Evolutionary conservation across 1,140 invertebrate genomes (phyloP).

Genomic region (Acromyrmex heyeri): DNA sequence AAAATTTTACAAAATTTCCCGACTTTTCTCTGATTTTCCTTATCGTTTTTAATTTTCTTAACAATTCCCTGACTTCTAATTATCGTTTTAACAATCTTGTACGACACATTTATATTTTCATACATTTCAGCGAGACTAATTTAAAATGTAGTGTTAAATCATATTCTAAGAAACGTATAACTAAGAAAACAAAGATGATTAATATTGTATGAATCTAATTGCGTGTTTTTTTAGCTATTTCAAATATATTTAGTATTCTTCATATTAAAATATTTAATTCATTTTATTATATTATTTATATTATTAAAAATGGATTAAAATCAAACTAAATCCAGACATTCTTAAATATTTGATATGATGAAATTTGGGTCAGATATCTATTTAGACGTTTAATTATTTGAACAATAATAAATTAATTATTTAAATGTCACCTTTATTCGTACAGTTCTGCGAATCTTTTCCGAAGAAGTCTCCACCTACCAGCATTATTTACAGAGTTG

Average conservation of each 20-base stretch:
- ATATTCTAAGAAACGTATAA: too few species aligned
- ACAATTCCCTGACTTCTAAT: too few species aligned
- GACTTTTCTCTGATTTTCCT: too few species aligned
- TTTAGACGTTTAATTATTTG: background rate
- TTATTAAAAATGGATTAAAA: background rate
- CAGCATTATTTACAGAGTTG: conserved; percentile 17
- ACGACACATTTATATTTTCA: background rate
- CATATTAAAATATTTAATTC: background rate
- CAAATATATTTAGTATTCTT: background rate
- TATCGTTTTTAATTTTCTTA: too few species aligned
- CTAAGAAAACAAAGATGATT: too few species aligned
- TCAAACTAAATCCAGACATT: background rate
- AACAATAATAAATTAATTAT: too few species aligned
- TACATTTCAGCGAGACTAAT: too few species aligned
- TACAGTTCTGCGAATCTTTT: conserved; percentile 69
- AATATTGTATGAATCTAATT: background rate
- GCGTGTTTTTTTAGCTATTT: background rate
- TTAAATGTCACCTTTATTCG: background rate
- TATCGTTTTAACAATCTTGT: too few species aligned
- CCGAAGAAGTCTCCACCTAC: background rate
- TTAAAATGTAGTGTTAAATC: too few species aligned
- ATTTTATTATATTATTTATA: background rate
- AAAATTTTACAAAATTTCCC: too few species aligned
- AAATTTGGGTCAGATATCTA: background rate
- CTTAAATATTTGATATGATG: background rate